These are phyloP conservation scores for Lepus americanus DNA, from an alignment of 2,113 vertebrate species.

Conservation along the genomic window DNA sequence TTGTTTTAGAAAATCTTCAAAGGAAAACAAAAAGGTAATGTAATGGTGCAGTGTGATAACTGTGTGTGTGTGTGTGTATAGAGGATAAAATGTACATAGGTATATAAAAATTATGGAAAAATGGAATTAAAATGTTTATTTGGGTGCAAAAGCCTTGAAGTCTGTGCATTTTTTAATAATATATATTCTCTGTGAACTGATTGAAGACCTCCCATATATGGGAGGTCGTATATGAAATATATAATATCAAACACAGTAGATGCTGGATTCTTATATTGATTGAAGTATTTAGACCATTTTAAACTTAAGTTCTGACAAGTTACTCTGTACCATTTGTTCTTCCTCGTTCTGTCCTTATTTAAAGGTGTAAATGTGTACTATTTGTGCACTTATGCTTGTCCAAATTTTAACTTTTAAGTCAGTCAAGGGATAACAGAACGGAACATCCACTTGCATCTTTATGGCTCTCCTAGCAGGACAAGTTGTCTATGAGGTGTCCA, in stretches of 20 bases:
- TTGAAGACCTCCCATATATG: too few relatives aligned
- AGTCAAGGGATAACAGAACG: not conserved
- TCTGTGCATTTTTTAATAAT: too few relatives aligned
- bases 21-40: not conserved
- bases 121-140: too few relatives aligned
- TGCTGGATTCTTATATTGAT: not conserved
- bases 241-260: not conserved
- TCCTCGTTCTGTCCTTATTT: slow-evolving; percentile 5
- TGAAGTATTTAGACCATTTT: not conserved
- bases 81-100: too few relatives aligned
- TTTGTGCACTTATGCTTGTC: not conserved
- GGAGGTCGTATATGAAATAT: too few relatives aligned
- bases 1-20: slow-evolving; percentile 12
- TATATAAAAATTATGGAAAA: too few relatives aligned
- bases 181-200: too few relatives aligned
- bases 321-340: not conserved
- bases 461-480: not conserved
- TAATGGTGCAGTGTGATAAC: not conserved
- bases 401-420: slow-evolving; percentile 41
- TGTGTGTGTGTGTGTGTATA: too few relatives aligned
- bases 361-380: not conserved
- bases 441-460: slow-evolving; percentile 10
- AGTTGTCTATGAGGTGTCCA: not conserved
- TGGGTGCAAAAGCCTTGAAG: too few relatives aligned
- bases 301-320: not conserved